Evolutionary conservation across 2,888 invertebrate species (phyloP), one percentile per base, ranked within the genome.

Genomic region (Theristus sp.): DNA sequence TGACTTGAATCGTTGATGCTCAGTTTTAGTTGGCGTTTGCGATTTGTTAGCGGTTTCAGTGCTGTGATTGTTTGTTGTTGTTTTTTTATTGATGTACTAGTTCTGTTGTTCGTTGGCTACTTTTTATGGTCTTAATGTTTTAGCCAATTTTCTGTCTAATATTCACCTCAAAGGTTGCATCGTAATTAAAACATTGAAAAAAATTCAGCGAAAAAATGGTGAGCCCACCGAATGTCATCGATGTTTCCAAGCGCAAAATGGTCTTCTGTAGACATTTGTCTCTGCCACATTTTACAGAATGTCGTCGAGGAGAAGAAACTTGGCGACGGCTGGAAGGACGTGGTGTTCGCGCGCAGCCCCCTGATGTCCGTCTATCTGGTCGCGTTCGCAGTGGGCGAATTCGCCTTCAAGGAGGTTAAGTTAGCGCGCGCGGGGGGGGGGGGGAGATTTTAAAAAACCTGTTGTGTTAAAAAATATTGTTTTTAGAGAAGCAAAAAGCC

Each of bases 281-380:
- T 20, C 24, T 52, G 3, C 22, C n/a, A 10, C 17, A 24, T 17
- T 52, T 38, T 17, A 17, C 38, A 38, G 38, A 38, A 38, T 17
- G 38, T 38, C 10, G 17, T 38, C 38, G 17, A 22, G 24, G 62
- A 57, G 57, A 62, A 29, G 24, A 57, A n/a, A 25, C 38, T 22
- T 2, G 91, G 28, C 89, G 46, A 65, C 2, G 78, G 77, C 20
- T 77, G 80, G 64, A 81, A 78, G 56, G 76, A 80, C 46, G 76
- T 85, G 30, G 80, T 81, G 62, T 91, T 88, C 74, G 83, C 84
- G 69, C 83, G 82, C 59, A 87, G 89, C 1, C 90, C 91, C 1
- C 78, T 87, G 63, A 91, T 93, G 90, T 88, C 90, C 13, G 90
- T 90, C 0, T 93, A 93, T 73, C 80, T 93, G 65, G 84, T 93